Evolutionary conservation across 2,888 invertebrate genomes (phyloP).

Genomic region (Pomacea canaliculata): DNA sequence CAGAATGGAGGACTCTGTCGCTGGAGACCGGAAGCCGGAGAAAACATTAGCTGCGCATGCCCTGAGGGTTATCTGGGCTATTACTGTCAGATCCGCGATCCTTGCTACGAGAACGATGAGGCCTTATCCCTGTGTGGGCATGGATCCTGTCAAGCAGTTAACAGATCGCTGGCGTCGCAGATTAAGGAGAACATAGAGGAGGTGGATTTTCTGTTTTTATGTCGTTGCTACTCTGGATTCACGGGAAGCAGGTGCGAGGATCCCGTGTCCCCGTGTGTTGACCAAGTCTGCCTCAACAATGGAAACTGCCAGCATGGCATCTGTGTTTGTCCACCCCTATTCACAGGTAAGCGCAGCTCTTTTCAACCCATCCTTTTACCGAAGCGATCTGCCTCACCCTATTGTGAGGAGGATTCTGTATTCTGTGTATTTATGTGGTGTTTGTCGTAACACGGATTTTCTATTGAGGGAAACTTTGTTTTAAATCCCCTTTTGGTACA

Average conservation of each 20-base stretch:
- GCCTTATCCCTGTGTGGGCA: not conserved
- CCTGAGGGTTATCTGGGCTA: conserved; percentile 31
- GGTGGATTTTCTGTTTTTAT: conserved; percentile 22
- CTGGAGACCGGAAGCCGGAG: conserved; percentile 24
- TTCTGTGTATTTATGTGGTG: too few species aligned
- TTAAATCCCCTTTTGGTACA: too few species aligned
- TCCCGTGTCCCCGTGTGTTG: conserved; percentile 41
- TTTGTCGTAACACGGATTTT: too few species aligned
- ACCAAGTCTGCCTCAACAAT: conserved; percentile 45
- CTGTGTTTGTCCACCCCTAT: conserved; percentile 25
- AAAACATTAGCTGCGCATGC: conserved; percentile 42
- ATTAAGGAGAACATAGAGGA: not conserved
- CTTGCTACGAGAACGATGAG: conserved; percentile 10
- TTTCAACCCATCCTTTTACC: too few species aligned
- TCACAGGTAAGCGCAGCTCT: conserved; percentile 18
- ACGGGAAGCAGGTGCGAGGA: conserved; percentile 48
- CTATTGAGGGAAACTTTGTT: too few species aligned
- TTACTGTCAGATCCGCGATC: conserved; percentile 36
- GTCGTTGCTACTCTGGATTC: conserved; percentile 41
- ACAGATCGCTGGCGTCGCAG: not conserved
- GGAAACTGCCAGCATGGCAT: conserved; percentile 39
- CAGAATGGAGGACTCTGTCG: conserved; percentile 50
- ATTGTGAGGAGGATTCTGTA: too few species aligned
- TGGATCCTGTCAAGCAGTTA: conserved; percentile 17
- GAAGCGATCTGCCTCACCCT: too few species aligned